phyloP scores from a whole-genome alignment of 2,113 vertebrate species.

The Aepyceros melampus region DNA sequence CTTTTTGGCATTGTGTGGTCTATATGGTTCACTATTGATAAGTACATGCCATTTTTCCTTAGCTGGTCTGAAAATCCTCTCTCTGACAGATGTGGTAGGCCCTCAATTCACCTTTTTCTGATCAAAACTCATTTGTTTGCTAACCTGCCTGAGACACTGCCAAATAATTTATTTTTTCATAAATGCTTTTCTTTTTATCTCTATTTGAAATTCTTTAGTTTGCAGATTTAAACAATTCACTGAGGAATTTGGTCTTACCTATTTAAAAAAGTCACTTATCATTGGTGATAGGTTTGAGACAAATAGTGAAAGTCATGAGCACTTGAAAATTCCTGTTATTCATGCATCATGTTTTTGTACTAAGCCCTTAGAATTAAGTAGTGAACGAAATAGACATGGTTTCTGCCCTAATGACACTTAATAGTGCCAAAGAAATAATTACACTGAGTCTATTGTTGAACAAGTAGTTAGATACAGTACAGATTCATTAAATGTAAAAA shows the following conservation, averaged over 20 bases:
- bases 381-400: neutral
- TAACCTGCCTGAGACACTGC: neutral
- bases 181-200: neutral
- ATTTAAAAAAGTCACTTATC: neutral
- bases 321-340: neutral
- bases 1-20: neutral
- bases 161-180: neutral
- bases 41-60: neutral
- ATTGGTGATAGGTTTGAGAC: neutral
- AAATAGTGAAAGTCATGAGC: neutral
- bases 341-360: neutral
- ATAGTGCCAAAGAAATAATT: neutral
- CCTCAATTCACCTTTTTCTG: neutral
- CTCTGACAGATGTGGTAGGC: neutral
- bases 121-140: neutral
- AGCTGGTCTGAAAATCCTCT: neutral
- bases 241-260: neutral
- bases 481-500: neutral
- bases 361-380: constrained; percentile 7
- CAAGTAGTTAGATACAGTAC: neutral
- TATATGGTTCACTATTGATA: neutral
- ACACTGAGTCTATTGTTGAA: neutral
- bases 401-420: neutral
- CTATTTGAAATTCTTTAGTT: constrained; percentile 12
- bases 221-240: neutral